Conservation (phyloP, 2,888 invertebrate species). For the Spilarctia lutea region DNA sequence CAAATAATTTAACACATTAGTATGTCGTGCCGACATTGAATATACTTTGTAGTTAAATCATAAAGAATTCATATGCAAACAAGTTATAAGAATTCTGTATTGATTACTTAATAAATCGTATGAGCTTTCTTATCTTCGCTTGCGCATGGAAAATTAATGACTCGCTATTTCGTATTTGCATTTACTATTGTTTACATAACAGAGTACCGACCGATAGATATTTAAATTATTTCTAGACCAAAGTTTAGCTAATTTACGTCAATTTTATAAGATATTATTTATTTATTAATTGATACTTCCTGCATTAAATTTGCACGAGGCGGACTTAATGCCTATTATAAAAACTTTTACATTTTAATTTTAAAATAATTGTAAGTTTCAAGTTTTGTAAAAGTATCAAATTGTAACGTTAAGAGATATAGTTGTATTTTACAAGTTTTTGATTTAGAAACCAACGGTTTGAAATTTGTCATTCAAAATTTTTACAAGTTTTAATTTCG, state of each 20-base stretch:
- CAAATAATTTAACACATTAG: conserved; percentile 17
- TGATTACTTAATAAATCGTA: conserved; percentile 37
- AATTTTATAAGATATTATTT: neutral
- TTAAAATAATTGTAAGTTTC: neutral
- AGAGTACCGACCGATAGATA: conserved; percentile 14
- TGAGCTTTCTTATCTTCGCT: conserved; percentile 32
- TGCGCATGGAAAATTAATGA: conserved; percentile 23
- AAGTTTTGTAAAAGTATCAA: neutral
- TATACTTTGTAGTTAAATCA: conserved; percentile 20
- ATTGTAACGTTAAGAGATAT: neutral
- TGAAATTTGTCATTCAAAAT: neutral
- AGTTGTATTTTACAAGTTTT: neutral
- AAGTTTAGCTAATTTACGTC: neutral
- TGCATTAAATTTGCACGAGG: too few relatives aligned
- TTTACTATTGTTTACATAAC: conserved; percentile 25
- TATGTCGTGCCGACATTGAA: conserved; percentile 17
- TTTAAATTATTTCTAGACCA: conserved; percentile 5
- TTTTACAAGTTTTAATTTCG: conserved; percentile 5
- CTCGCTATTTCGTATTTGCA: conserved; percentile 23
- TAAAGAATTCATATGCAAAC: conserved; percentile 18
- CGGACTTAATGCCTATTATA: too few relatives aligned
- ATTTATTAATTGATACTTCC: too few relatives aligned
- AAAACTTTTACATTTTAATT: too few relatives aligned
- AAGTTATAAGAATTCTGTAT: conserved; percentile 10
- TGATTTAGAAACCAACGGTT: neutral